Base-by-base conservation (phyloP, 1,140 invertebrate species). In the Epicauta chinensis region DNA sequence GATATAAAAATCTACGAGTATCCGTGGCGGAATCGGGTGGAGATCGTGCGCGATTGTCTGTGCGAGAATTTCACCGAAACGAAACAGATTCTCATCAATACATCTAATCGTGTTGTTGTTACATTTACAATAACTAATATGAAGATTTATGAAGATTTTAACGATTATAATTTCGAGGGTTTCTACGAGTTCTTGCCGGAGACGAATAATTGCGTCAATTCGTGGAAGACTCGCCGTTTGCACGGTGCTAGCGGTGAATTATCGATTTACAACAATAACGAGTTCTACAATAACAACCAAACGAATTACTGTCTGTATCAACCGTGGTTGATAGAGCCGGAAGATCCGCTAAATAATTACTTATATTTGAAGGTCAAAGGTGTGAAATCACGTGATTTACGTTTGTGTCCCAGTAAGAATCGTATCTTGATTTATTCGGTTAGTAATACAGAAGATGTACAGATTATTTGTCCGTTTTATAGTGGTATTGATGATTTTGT, bases 101-200 rank as follows among this genome's bases (percentile, higher is more conserved):
- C 83, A 1, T 81, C 83, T 1, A 76, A 77, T 34, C 76, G 80
- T 43, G 77, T 89, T 1, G 83, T 86, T 65, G 75, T 89, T 0
- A 81, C 80, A 58, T 89, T 91, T 65, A 78, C 77, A 0, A 79
- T 90, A 2, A 83, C 78, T 1, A 77, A 82, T 59, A 91, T 91
- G 88, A 86, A 86, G 67, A 83, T 87, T 16, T 84, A 81, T 7
- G 84, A 91, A 67, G 87, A 91, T 71, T 88, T 86, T 59, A 77
- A 80, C 32, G 82, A 88, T 68, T 90, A 87, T 68, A 80, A 79
- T 58, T 91, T 91, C 69, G 87, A 90, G 63, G 87, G 83, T 0
- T 79, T 81, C 58, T 89, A 84, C 62, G 81, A 87, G 69, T 88
- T 87, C 66, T 65, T 85, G 30, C 69, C 78, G 0, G 65, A 68